Conservation (phyloP, 2,113 vertebrate species). For the Uria aalge region DNA sequence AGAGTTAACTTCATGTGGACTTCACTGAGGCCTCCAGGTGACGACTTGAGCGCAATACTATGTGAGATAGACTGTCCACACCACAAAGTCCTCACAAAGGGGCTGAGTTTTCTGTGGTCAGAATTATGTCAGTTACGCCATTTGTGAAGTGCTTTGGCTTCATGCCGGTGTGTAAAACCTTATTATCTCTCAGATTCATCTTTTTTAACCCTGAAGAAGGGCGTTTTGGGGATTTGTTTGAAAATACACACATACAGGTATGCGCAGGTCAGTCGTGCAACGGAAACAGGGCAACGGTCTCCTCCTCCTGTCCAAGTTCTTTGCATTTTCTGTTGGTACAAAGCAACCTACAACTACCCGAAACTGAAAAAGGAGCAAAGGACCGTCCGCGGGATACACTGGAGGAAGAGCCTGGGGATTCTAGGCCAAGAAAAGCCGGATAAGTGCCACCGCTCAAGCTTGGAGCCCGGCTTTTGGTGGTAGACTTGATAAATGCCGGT, state of each 20-base stretch:
- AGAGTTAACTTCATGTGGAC: not conserved
- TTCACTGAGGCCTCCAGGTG: not conserved
- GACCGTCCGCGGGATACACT: not conserved
- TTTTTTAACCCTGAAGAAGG: not conserved
- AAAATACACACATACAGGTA: not conserved
- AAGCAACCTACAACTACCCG: not conserved
- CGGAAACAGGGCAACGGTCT: not conserved
- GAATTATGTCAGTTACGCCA: not conserved
- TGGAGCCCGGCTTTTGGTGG: not conserved
- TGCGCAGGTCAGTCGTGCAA: not conserved
- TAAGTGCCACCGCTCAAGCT: not conserved
- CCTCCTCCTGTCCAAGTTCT: not conserved
- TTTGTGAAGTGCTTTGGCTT: not conserved
- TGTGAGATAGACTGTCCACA: accelerated
- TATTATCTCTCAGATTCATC: not conserved
- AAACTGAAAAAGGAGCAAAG: not conserved
- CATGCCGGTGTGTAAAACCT: not conserved
- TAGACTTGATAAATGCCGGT: not conserved
- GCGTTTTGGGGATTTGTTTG: not conserved
- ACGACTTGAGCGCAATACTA: accelerated
- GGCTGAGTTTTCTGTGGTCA: not conserved
- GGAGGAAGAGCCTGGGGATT: not conserved
- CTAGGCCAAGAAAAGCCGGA: not conserved
- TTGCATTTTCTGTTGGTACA: not conserved
- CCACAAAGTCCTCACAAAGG: not conserved